Evolutionary conservation across 2,888 invertebrate species (phyloP).

Genomic region (Microchrysa polita): DNA sequence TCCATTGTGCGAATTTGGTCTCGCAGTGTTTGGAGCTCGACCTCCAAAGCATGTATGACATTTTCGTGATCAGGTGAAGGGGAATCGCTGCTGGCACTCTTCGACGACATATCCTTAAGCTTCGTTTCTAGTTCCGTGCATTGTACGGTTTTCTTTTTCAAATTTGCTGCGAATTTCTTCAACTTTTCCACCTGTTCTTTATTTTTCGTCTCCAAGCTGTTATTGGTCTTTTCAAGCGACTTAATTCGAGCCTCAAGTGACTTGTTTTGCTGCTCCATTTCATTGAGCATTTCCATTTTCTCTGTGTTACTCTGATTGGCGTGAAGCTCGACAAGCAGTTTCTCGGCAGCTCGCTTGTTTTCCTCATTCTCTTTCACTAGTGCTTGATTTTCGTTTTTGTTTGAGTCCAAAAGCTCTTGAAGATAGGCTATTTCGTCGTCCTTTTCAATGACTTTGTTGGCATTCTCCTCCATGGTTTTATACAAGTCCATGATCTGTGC

Average conservation of each 20-base stretch:
- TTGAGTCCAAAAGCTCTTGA: conserved; percentile 63
- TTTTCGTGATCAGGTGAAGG: background rate
- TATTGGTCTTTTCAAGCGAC: conserved; percentile 55
- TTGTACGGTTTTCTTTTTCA: conserved; percentile 76
- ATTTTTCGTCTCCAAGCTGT: conserved; percentile 69
- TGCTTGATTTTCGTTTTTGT: conserved; percentile 64
- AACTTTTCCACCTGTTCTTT: conserved; percentile 79
- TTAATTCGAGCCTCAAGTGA: conserved; percentile 59
- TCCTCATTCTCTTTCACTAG: conserved; percentile 62
- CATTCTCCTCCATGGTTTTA: conserved; percentile 67
- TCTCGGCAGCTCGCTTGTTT: conserved; percentile 57
- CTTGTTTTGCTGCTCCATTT: conserved; percentile 61
- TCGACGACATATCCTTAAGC: conserved; percentile 56
- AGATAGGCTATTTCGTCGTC: conserved; percentile 66
- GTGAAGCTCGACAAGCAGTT: conserved; percentile 53
- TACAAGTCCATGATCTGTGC: conserved; percentile 68
- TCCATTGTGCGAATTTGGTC: background rate
- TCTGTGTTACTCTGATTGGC: conserved; percentile 48
- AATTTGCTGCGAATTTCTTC: conserved; percentile 79
- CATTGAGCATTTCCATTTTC: conserved; percentile 47
- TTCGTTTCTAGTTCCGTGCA: conserved; percentile 74
- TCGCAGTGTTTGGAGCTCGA: background rate
- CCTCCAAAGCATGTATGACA: conserved; percentile 8
- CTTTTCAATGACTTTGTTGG: conserved; percentile 65
- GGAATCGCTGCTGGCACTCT: conserved; percentile 25